Base-by-base conservation (phyloP, 2,888 invertebrate species). In the Xestoiulus laeticollis region DNA sequence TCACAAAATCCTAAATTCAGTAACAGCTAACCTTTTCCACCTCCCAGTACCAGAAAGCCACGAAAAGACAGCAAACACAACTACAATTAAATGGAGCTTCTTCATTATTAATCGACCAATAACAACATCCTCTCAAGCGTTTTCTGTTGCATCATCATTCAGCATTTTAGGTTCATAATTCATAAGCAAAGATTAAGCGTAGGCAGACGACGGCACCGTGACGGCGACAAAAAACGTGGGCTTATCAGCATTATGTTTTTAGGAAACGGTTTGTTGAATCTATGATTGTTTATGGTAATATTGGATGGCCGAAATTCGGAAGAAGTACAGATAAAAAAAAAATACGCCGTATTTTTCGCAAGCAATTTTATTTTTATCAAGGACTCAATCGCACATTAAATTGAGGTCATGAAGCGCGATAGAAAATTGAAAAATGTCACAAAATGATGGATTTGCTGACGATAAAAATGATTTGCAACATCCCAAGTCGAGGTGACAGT, bases 201-300 rank as follows among this genome's bases (percentile, higher is more conserved):
- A 59, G 59, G 59, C 43, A 43, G 12, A 14, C 48, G 48, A 10
- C 10, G 48, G 48, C 68, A 8, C 5, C n/a, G n/a, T n/a, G 19
- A 53, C n/a, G 53, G 53, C n/a, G 53, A 53, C 5, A 5, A 53
- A 19, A 3, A n/a, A 26, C 68, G 26, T 10, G 10, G 26, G 68
- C 68, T 68, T 68, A 68, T 68, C 68, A 26, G 26, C 68, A 10
- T 26, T 48, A 16, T 68, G 68, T 68, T 68, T 68, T 68, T 10
- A 26, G 68, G 68, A 26, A 68, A 59, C 59, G 22, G 68, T 68
- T 68, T 68, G 26, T 68, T 68, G 68, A 68, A 68, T 68, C 68
- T 68, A 14, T 48, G 22, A 68, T 68, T 26, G 68, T 26, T 68
- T 22, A 68, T 26, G 68, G 22, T 26, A 26, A 68, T 26, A 26